Base-by-base conservation (phyloP, 2,113 vertebrate species). In the Bujurquina vittata region DNA sequence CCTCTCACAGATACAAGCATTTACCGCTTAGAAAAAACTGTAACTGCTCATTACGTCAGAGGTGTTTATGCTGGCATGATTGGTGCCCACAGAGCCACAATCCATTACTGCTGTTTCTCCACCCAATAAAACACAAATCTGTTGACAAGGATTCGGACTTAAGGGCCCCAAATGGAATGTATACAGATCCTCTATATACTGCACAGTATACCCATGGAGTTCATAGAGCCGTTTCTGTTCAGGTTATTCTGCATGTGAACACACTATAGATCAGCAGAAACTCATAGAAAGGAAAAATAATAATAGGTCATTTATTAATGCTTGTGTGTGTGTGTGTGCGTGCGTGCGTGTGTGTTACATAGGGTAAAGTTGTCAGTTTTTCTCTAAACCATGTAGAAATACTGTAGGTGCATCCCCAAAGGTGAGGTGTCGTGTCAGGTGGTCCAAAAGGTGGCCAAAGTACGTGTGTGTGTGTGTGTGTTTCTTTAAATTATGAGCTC, bases 1-100 rank as follows among this genome's bases (percentile, higher is more conserved):
- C 5, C 65, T 77, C 84, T 56, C 63, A 84, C 80, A 84, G 75
- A 87, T 40, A 55, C 57, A 52, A 76, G 40, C 82, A 83, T 77
- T 88, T 87, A 86, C 31, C 81, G 72, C 59, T 2, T 7, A 77
- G 77, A n/a, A 89, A 37, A 72, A 83, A 85, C 76, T 85, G 88
- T 54, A 76, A 87, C 79, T 75, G 86, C 59, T 84, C 62, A 75
- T 89, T 83, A 88, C 79, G 84, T 91, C 75, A 81, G 75, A 89
- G 89, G 81, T 93, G 91, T 93, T 94, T 91, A 93, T 89, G 87
- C 88, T 92, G 84, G 89, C 89, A 82, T 92, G 90, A 92, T 81
- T 54, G 84, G 80, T 86, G 83, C 92, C 87, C 73, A 56, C 88
- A 88, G 87, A 88, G 84, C 75, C 63, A 20, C 86, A 89, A 79